Percentiles rank a stretch among this genome's conserved stretches.
Evolutionary conservation across 1,140 invertebrate species (phyloP).

Genomic region (Camponotus pennsylvanicus): DNA sequence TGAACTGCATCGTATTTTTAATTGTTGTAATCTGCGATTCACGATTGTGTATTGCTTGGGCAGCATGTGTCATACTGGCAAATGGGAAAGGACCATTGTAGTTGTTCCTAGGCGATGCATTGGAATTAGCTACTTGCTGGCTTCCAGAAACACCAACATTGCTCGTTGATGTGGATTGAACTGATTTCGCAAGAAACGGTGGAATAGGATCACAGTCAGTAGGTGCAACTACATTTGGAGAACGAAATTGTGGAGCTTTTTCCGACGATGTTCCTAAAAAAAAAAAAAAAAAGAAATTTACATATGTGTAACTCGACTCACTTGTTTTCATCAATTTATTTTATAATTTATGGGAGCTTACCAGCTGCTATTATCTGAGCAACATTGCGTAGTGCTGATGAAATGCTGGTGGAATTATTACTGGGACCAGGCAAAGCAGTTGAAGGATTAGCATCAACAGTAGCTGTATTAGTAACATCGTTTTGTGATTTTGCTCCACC

Average conservation of each 20-base stretch:
- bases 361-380: conserved; percentile 84
- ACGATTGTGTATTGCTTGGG: conserved; percentile 87
- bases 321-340: not conserved
- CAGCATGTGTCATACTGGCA: conserved; percentile 95
- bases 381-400: conserved; percentile 83
- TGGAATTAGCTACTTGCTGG: conserved; percentile 76
- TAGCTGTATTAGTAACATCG: conserved; percentile 77
- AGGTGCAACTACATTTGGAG: conserved; percentile 94
- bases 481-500: conserved; percentile 81
- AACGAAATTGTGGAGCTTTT: conserved; percentile 89
- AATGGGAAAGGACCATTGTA: conserved; percentile 92
- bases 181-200: conserved; percentile 83
- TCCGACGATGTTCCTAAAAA: conserved; percentile 83
- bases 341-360: conserved; percentile 64
- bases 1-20: conserved; percentile 86
- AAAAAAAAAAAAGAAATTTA: not conserved
- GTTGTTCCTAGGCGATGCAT: conserved; percentile 84
- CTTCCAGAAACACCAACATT: conserved; percentile 72
- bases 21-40: conserved; percentile 80
- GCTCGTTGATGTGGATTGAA: conserved; percentile 77
- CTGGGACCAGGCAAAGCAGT: conserved; percentile 83
- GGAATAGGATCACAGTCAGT: conserved; percentile 90
- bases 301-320: not conserved
- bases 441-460: conserved; percentile 76
- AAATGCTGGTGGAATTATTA: conserved; percentile 80